These are phyloP conservation scores for Conopomorpha cramerella DNA, from an alignment of 1,140 invertebrate genomes.

Conservation along the genomic window DNA sequence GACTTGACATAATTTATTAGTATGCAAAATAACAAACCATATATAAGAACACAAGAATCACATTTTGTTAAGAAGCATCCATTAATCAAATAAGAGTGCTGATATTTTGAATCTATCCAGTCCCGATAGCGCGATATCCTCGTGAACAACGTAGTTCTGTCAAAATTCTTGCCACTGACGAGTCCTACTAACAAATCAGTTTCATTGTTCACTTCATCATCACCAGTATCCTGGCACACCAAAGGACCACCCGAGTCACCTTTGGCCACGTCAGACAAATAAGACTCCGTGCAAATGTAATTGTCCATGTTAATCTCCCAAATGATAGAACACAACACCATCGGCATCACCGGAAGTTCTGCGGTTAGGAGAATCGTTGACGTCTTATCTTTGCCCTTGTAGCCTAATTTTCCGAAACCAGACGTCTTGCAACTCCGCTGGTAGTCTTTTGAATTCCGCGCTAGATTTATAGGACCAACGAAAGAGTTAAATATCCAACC, in stretches of 20 bases:
- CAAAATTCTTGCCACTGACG: constrained; percentile 36
- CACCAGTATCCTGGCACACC: constrained; percentile 16
- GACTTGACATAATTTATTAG: too few relatives aligned
- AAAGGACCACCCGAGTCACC: constrained; percentile 39
- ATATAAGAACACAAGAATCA: too few relatives aligned
- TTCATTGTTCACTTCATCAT: constrained; percentile 10
- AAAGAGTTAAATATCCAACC: constrained; percentile 15
- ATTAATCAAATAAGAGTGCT: too few relatives aligned
- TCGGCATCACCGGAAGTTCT: constrained; percentile 16
- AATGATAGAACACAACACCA: constrained; percentile 15
- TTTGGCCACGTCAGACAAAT: constrained; percentile 16
- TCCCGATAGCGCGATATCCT: constrained; percentile 23
- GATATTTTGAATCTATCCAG: constrained; percentile 21
- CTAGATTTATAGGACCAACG: constrained; percentile 15
- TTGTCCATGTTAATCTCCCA: constrained; percentile 37
- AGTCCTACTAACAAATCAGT: constrained; percentile 25
- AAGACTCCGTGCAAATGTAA: constrained; percentile 27
- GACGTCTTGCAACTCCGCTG: constrained; percentile 15
- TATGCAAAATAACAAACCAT: too few relatives aligned
- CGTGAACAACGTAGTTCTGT: constrained; percentile 29
- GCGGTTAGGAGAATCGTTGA: constrained; percentile 19
- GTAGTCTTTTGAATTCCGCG: constrained; percentile 16
- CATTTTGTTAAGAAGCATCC: too few relatives aligned
- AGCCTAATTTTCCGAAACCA: constrained; percentile 19
- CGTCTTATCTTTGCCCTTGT: constrained; percentile 2